Base-by-base conservation (phyloP, 1,140 invertebrate genomes). In the Chionoecetes opilio region DNA sequence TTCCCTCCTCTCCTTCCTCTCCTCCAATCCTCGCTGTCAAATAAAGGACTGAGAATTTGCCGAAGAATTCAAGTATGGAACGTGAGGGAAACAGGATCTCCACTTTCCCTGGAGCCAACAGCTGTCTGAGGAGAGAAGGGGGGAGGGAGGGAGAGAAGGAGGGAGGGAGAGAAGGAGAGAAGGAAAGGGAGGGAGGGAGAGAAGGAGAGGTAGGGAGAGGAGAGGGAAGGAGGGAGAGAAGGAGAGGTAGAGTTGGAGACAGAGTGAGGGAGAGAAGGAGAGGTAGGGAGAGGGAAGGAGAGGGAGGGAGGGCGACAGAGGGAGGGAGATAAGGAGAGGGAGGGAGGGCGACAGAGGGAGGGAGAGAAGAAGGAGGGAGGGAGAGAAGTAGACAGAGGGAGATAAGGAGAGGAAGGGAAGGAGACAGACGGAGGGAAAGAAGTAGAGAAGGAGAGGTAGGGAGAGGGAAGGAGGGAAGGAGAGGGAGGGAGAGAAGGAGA, bases 1-100 rank as follows among this genome's bases (percentile, higher is more conserved):
- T 21, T 26, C 53, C 63, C n/a, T 5, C 21, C 63, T 21, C 21
- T 26, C 21, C 21, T 3, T 21, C 63, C 63, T 26, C 26, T n/a
- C 63, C 6, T 75, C 63, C 63, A 26, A 75, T 75, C 63, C 63
- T n/a, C 63, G 63, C 63, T 75, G 63, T 75, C 63, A 75, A 75
- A 75, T 75, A 75, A 75, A 75, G 63, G 63, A 75, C 63, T 75
- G 63, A 75, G 63, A 75, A 75, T 75, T 75, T 75, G 63, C 63
- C 63, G 63, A 75, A 75, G 63, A 75, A 75, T 75, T n/a, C 63
- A n/a, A 75, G n/a, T 75, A 17, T 75, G 3, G 63, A 75, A 26
- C n/a, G n/a, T 75, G 26, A 2, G 63, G 63, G 63, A n/a, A 75
- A 21, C 46, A 26, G 63, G 63, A 6, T 75, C 63, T 75, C n/a